Conservation (phyloP, 1,140 invertebrate genomes). For the Papilio polyxenes region DNA sequence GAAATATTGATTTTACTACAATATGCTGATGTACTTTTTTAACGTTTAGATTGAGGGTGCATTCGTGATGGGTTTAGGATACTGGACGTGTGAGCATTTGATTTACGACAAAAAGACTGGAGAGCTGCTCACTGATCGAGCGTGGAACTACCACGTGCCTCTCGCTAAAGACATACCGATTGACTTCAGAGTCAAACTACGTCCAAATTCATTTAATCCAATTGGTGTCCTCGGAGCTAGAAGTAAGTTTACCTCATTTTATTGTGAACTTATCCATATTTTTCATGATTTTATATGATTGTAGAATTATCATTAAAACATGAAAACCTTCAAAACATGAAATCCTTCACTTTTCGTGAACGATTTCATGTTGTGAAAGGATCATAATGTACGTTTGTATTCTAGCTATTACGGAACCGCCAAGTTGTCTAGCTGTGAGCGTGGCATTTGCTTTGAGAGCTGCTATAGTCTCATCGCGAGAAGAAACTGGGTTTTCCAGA, state of each 20-base stretch:
- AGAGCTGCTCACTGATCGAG: slow-evolving; percentile 85
- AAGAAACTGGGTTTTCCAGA: slow-evolving; percentile 53
- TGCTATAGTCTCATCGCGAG: slow-evolving; percentile 54
- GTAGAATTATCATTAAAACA: too few relatives aligned
- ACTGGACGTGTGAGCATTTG: slow-evolving; percentile 87
- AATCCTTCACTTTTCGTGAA: too few relatives aligned
- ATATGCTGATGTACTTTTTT: too few relatives aligned
- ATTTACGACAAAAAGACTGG: slow-evolving; percentile 85
- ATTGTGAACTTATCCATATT: background rate
- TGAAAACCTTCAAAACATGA: too few relatives aligned
- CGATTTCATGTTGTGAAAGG: too few relatives aligned
- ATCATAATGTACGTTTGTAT: too few relatives aligned
- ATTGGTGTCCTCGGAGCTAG: slow-evolving; percentile 87
- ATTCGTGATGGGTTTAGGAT: slow-evolving; percentile 92
- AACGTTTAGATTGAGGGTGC: slow-evolving; percentile 84
- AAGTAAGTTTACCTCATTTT: slow-evolving; percentile 74
- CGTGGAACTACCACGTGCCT: slow-evolving; percentile 92
- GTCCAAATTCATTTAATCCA: slow-evolving; percentile 85
- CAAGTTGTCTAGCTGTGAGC: slow-evolving; percentile 49
- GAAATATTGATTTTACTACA: too few relatives aligned
- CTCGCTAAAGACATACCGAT: slow-evolving; percentile 90
- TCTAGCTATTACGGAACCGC: slow-evolving; percentile 46
- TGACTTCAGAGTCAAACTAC: slow-evolving; percentile 88
- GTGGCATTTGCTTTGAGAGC: slow-evolving; percentile 45
- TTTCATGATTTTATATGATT: background rate